Percentiles rank a stretch among this genome's conserved stretches.
phyloP scores from a whole-genome alignment of 1,140 invertebrate genomes.

The Parasteatoda tepidariorum region DNA sequence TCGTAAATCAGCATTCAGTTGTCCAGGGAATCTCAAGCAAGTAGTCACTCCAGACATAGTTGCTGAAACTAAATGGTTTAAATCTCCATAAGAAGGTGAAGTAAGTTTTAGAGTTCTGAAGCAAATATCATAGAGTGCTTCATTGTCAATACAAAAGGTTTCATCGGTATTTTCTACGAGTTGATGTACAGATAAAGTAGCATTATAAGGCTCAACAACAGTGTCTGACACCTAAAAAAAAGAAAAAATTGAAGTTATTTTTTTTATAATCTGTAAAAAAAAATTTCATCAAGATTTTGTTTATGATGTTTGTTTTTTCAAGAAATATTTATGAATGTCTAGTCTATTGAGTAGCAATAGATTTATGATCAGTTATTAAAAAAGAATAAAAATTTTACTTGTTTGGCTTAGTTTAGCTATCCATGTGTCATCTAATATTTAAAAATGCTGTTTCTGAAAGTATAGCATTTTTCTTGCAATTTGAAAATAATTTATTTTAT shows the following conservation, averaged over 20 bases:
- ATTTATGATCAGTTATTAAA: too few species aligned
- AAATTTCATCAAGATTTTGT: too few species aligned
- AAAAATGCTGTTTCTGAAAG: too few species aligned
- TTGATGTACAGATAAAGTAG: conserved; percentile 79
- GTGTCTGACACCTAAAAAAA: conserved; percentile 72
- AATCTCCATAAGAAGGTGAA: conserved; percentile 73
- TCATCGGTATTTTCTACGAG: conserved; percentile 82
- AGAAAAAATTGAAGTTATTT: too few species aligned
- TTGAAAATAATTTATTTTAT: too few species aligned
- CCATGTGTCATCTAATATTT: too few species aligned
- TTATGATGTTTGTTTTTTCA: too few species aligned
- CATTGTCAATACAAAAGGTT: conserved; percentile 75
- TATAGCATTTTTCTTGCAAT: too few species aligned
- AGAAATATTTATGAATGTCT: too few species aligned
- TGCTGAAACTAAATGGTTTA: conserved; percentile 74
- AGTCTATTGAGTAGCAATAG: too few species aligned
- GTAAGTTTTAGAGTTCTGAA: conserved; percentile 89
- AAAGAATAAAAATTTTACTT: too few species aligned
- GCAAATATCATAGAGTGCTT: conserved; percentile 93
- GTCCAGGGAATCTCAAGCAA: conserved; percentile 83
- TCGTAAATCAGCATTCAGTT: conserved; percentile 85
- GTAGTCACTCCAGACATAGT: conserved; percentile 84
- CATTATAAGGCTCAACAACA: conserved; percentile 74
- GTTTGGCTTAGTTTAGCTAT: too few species aligned
- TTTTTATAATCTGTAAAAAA: not conserved